Conservation (phyloP, 2,888 invertebrate species). For the Hemithea aestivaria region DNA sequence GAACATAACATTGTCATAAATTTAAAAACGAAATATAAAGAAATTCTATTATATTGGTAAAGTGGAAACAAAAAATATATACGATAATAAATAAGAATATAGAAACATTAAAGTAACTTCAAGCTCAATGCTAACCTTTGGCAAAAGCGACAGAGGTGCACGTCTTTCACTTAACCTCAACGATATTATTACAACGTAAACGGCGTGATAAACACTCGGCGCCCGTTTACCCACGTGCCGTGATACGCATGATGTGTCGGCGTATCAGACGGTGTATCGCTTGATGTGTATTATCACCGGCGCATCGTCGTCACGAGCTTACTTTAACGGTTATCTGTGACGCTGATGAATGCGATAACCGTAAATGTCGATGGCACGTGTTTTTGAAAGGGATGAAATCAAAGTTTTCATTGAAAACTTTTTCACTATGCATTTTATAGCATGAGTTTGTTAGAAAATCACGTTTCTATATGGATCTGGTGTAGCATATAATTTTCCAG, state of each 20-base stretch:
- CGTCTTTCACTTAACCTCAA: constrained; percentile 18
- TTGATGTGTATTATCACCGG: not conserved
- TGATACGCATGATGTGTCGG: constrained; percentile 11
- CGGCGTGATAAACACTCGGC: constrained; percentile 18
- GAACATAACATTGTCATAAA: too few relatives aligned
- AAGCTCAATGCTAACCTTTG: too few relatives aligned
- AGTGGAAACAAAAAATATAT: too few relatives aligned
- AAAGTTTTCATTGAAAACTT: too few relatives aligned
- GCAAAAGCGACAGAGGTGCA: not conserved
- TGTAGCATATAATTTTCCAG: too few relatives aligned
- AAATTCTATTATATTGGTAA: too few relatives aligned
- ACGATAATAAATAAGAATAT: too few relatives aligned
- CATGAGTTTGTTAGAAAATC: too few relatives aligned
- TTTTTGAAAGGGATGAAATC: not conserved
- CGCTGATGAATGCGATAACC: constrained; percentile 17
- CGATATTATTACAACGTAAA: constrained; percentile 20
- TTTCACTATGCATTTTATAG: too few relatives aligned
- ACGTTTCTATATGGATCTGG: too few relatives aligned
- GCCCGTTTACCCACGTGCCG: constrained; percentile 9
- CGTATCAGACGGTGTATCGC: constrained; percentile 10
- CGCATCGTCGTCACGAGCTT: constrained; percentile 3
- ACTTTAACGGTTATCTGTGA: constrained; percentile 14
- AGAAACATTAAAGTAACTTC: too few relatives aligned
- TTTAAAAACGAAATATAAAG: too few relatives aligned
- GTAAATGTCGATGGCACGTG: constrained; percentile 6